Evolutionary conservation across 2,888 invertebrate species (phyloP).

Genomic region (Spisula subtruncata): DNA sequence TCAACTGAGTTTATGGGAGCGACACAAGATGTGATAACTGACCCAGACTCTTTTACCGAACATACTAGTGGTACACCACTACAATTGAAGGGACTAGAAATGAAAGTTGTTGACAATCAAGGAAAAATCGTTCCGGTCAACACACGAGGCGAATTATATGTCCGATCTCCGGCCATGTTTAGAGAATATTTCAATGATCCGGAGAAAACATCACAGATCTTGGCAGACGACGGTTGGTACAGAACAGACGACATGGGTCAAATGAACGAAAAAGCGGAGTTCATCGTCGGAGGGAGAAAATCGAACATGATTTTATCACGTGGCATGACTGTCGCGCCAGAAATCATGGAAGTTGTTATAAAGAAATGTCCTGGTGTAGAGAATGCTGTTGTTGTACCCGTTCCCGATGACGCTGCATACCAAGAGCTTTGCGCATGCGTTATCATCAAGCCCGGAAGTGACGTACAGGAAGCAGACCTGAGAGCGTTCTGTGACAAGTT

Average conservation of each 20-base stretch:
- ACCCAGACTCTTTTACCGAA: constrained; percentile 31
- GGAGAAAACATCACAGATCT: constrained; percentile 36
- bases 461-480: constrained; percentile 31
- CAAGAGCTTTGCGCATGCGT: constrained; percentile 61
- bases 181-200: constrained; percentile 58
- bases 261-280: constrained; percentile 43
- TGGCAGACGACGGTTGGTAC: constrained; percentile 57
- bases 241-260: constrained; percentile 60
- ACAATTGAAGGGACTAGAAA: constrained; percentile 24
- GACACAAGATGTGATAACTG: neutral
- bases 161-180: constrained; percentile 40
- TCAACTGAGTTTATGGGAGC: constrained; percentile 35
- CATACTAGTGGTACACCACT: constrained; percentile 40
- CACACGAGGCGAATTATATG: constrained; percentile 54
- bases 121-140: constrained; percentile 41
- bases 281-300: constrained; percentile 58
- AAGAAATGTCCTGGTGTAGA: constrained; percentile 40
- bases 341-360: constrained; percentile 48
- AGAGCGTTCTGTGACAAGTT: constrained; percentile 8
- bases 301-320: constrained; percentile 53
- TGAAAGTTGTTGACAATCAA: constrained; percentile 52
- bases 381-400: constrained; percentile 35
- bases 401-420: constrained; percentile 36
- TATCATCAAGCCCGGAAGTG: constrained; percentile 25
- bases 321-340: constrained; percentile 55